Base-by-base conservation (phyloP, 2,888 invertebrate species). In the Brenthis hecate region DNA sequence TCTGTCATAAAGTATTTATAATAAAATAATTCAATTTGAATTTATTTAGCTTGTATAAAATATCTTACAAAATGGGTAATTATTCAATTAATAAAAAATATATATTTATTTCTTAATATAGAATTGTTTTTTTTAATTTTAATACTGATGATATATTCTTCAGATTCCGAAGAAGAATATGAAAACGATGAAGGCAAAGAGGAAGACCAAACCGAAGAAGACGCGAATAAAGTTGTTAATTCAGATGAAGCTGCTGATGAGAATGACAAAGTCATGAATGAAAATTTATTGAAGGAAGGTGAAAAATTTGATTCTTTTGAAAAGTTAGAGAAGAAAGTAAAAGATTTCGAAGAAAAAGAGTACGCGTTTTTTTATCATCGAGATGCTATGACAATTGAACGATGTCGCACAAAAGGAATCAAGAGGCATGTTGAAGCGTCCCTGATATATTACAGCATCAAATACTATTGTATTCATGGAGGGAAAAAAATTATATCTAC, bases 271-370 rank as follows among this genome's bases (percentile, higher is more conserved):
- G 63, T 68, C 64, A 58, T 53, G 51, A 57, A 64, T 64, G 64
- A 64, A 68, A 63, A 64, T 68, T 64, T 57, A 28, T 68, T 68
- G 54, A 68, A 68, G 54, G 48, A 23, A 63, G 65, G 57, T 19
- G 64, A 64, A 23, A 54, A 70, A 60, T 70, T 70, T 64, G 48
- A 70, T 54, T 67, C 70, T 64, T 55, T 19, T 55, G 55, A 55
- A 55, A 55, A 55, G 13, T 55, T 55, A 23, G 23, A 55, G 19
- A n/a, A 66, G 28, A 60, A 70, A 66, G 56, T 66, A 55, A 60
- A 55, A 70, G 51, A 67, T 55, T 70, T 70, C 36, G 64, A 70
- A 66, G 67, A 70, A 64, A 66, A 67, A 67, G 51, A 54, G 50
- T 51, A 67, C 56, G 64, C 67, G 47, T 48, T 70, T 67, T 70